Base-by-base conservation (phyloP, 1,140 invertebrate species). In the Drosophila varians region DNA sequence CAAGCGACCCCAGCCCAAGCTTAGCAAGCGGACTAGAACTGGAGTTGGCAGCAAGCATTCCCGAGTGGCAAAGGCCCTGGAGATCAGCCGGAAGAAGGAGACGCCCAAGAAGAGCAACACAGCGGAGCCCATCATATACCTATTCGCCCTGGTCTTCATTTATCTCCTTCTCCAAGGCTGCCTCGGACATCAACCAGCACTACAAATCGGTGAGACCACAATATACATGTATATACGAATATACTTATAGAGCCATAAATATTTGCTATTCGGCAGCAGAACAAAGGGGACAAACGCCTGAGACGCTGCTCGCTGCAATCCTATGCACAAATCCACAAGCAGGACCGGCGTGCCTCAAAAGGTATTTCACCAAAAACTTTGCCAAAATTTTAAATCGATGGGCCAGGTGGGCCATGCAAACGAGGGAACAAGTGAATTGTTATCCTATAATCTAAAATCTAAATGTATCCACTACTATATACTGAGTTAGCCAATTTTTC, bases 321-420 rank as follows among this genome's bases (percentile, higher is more conserved):
- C 47, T 90, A 90, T 51, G 89, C 89, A 9, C 89, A 90, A 36
- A 46, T 19, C 9, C 58, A 76, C 48, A 89, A 90, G 45, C 75
- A 79, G 66, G 89, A 90, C 73, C 73, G 89, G 12, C 71, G 89
- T 43, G 69, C 80, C 46, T 90, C 89, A 64, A 90, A 90, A 90
- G 89, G 89, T 90, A 90, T 87, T 90, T 86, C 79, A 72, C 42
- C 74, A 72, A 90, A 90, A 89, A 86, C 72, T 87, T 89, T 90
- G 71, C 87, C 87, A 73, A 90, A 90, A 73, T 87, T 84, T 73
- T 90, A 89, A 74, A 49, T 52, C 54, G 65, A 62, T 51, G 46
- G 64, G 55, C 54, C 55, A 53, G 53, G 54, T 53, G 51, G 61
- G 28, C 40, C 40, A 43, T 64, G 64, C 75, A 45, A 61, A 47